phyloP scores from a whole-genome alignment of 2,888 invertebrate genomes.

The Lissonota sp. region DNA sequence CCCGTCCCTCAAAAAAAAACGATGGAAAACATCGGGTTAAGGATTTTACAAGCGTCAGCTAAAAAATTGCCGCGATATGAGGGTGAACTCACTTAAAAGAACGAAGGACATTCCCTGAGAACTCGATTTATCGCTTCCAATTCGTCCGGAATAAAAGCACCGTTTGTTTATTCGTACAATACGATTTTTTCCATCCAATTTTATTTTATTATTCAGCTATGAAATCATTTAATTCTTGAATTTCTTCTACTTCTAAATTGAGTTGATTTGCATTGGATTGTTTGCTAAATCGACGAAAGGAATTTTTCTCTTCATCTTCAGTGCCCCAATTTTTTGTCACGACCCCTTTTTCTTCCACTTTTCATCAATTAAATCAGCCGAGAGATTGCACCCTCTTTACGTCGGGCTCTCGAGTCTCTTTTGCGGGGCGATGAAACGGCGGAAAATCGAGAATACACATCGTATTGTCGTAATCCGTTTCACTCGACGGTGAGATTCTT shows the following conservation, averaged over 20 bases:
- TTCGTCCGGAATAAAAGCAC: too few species aligned
- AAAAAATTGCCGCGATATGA: too few species aligned
- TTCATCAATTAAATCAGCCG: slow-evolving; percentile 37
- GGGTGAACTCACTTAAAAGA: too few species aligned
- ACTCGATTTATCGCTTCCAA: too few species aligned
- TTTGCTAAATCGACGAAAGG: neutral
- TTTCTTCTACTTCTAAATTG: neutral
- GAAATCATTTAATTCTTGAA: too few species aligned
- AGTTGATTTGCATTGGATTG: too few species aligned
- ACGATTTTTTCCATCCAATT: neutral
- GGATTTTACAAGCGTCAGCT: neutral
- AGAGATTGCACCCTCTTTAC: neutral
- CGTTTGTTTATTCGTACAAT: too few species aligned
- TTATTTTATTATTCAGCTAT: neutral
- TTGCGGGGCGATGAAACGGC: slow-evolving; percentile 20
- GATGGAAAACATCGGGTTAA: neutral
- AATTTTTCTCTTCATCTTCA: too few species aligned
- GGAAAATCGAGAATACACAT: slow-evolving; percentile 24
- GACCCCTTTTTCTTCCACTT: slow-evolving; percentile 33
- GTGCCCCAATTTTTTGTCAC: neutral
- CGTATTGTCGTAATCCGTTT: neutral
- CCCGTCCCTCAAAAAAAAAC: neutral
- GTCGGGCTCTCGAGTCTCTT: neutral
- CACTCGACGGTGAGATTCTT: slow-evolving; percentile 18
- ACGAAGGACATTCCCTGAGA: too few species aligned